phyloP scores from a whole-genome alignment of 2,113 vertebrate species.

The Lamprotornis superbus region DNA sequence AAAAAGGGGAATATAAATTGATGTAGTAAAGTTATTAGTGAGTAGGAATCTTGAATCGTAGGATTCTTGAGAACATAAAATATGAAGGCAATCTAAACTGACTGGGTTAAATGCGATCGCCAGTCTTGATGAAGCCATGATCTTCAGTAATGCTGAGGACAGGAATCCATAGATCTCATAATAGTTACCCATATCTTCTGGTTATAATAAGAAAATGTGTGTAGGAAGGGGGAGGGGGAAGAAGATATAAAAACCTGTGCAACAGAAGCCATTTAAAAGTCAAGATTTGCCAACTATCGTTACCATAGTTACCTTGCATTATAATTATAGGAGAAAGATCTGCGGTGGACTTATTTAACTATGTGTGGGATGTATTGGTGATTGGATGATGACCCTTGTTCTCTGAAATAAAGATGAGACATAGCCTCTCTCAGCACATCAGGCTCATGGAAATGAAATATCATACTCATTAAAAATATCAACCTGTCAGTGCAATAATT shows the following conservation, averaged over 20 bases:
- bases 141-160: not conserved
- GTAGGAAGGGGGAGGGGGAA: conserved; percentile 48
- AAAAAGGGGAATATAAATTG: not conserved
- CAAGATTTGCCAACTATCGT: conserved; percentile 59
- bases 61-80: not conserved
- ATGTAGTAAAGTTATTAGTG: not conserved
- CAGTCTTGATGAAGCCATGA: not conserved
- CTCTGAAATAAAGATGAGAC: not conserved
- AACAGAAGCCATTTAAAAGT: conserved; percentile 53
- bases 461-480: not conserved
- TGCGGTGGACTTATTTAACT: conserved; percentile 48
- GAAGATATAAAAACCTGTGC: conserved; percentile 50
- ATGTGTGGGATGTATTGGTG: not conserved
- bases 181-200: not conserved
- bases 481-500: not conserved
- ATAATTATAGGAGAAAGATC: conserved; percentile 58
- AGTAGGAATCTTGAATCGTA: not conserved
- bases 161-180: not conserved
- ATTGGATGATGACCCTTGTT: not conserved
- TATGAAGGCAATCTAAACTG: not conserved
- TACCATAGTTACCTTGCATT: conserved; percentile 61
- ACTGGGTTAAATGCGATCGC: not conserved
- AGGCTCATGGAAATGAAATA: conserved; percentile 1
- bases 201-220: conserved; percentile 32
- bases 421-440: not conserved